These are phyloP conservation scores for Adelges cooleyi DNA, from an alignment of 1,140 invertebrate genomes.

Conservation along the genomic window DNA sequence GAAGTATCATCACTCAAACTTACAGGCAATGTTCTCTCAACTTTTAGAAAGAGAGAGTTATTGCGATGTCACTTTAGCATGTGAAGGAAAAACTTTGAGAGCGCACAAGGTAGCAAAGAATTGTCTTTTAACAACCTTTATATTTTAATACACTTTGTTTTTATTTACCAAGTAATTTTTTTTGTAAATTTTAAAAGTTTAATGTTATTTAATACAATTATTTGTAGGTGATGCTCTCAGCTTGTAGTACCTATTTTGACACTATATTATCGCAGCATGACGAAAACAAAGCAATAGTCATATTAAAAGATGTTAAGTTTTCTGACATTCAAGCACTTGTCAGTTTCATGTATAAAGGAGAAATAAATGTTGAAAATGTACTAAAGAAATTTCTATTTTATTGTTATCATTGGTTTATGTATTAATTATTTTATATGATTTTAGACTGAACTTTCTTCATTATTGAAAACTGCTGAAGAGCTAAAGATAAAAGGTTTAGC, in stretches of 20 bases:
- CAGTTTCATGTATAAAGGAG: constrained; percentile 91
- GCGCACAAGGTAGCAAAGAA: constrained; percentile 80
- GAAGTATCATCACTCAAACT: constrained; percentile 83
- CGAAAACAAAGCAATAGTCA: constrained; percentile 72
- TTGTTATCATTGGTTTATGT: neutral
- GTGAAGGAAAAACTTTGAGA: constrained; percentile 73
- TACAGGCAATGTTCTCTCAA: constrained; percentile 76
- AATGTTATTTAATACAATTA: constrained; percentile 29
- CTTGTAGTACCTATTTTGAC: constrained; percentile 82
- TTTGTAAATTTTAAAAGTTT: neutral
- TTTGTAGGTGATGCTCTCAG: constrained; percentile 53
- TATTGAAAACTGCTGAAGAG: constrained; percentile 83
- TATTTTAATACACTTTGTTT: neutral
- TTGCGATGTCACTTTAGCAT: constrained; percentile 81
- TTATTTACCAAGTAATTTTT: neutral
- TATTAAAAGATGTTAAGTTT: constrained; percentile 74
- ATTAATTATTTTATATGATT: constrained; percentile 33
- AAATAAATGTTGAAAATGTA: constrained; percentile 88
- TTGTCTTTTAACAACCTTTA: neutral
- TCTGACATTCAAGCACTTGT: constrained; percentile 73
- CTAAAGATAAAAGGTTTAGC: constrained; percentile 81
- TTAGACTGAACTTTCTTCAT: constrained; percentile 66
- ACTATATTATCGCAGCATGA: constrained; percentile 77
- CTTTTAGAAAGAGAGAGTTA: constrained; percentile 74
- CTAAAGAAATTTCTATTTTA: neutral